These are phyloP conservation scores for Cheilosia scutellata DNA, from an alignment of 2,888 invertebrate genomes.

Conservation along the genomic window DNA sequence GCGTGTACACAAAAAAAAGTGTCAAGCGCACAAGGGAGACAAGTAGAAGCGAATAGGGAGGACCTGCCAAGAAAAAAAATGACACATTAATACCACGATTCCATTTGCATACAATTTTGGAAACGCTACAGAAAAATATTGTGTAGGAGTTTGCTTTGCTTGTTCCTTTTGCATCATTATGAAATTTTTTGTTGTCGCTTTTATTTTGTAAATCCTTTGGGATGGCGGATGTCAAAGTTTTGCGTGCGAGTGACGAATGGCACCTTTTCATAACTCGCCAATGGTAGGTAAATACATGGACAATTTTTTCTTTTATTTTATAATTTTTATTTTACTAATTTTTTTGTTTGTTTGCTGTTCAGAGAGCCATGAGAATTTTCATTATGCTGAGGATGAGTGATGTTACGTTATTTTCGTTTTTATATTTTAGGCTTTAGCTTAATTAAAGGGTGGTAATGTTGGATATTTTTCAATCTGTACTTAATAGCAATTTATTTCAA, in stretches of 20 bases:
- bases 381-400: conserved; percentile 6
- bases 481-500: conserved; percentile 34
- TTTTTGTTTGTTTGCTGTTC: neutral
- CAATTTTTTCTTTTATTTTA: conserved; percentile 16
- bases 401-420: conserved; percentile 4
- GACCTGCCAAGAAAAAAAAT: conserved; percentile 49
- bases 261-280: conserved; percentile 23
- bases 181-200: conserved; percentile 2
- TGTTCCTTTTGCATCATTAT: conserved; percentile 3
- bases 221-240: conserved; percentile 62
- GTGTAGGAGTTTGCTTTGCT: conserved; percentile 27
- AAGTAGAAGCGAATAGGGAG: conserved; percentile 12
- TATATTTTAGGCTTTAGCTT: conserved; percentile 16
- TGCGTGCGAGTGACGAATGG: conserved; percentile 51
- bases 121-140: conserved; percentile 10
- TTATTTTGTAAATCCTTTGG: conserved; percentile 46
- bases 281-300: no score
- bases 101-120: conserved; percentile 47
- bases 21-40: conserved; percentile 15
- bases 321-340: neutral
- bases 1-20: conserved; percentile 21
- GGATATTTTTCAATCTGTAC: conserved; percentile 7
- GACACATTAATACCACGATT: conserved; percentile 65
- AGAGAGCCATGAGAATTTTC: conserved; percentile 4
- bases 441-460: conserved; percentile 7